Percentiles rank a stretch among this genome's conserved stretches.
phyloP scores from a whole-genome alignment of 2,113 vertebrate species.

The Urocolius indicus region DNA sequence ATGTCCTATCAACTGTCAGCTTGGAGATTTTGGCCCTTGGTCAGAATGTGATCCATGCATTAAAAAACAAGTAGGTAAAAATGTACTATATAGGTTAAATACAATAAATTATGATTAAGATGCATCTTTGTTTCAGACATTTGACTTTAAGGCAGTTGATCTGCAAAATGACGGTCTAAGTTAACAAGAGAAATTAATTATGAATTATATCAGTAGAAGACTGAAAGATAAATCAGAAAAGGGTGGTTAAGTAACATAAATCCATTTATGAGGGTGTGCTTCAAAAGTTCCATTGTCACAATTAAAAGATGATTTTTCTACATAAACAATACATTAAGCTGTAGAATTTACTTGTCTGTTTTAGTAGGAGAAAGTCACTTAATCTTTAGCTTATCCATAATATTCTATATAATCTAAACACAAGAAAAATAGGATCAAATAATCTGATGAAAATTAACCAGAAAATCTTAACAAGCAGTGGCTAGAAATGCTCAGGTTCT shows the following conservation, averaged over 20 bases:
- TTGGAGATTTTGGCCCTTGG: conserved; percentile 87
- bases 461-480: background rate
- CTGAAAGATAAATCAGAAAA: background rate
- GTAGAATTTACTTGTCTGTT: background rate
- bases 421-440: background rate
- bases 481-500: background rate
- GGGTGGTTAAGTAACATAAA: background rate
- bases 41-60: conserved; percentile 90
- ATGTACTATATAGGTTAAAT: background rate
- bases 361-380: background rate
- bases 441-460: background rate
- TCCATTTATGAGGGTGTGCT: background rate
- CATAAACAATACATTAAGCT: background rate
- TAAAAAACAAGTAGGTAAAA: conserved; percentile 83
- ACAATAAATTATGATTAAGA: background rate
- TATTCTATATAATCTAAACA: background rate
- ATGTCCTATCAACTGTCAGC: conserved; percentile 87
- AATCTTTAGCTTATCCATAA: background rate
- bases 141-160: background rate
- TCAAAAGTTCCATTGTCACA: background rate
- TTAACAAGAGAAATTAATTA: background rate
- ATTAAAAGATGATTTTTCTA: background rate
- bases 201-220: background rate
- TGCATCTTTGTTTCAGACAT: background rate
- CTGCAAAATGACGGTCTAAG: background rate